Base-by-base conservation (phyloP, 2,888 invertebrate genomes). In the Aleiodes leptofemur region DNA sequence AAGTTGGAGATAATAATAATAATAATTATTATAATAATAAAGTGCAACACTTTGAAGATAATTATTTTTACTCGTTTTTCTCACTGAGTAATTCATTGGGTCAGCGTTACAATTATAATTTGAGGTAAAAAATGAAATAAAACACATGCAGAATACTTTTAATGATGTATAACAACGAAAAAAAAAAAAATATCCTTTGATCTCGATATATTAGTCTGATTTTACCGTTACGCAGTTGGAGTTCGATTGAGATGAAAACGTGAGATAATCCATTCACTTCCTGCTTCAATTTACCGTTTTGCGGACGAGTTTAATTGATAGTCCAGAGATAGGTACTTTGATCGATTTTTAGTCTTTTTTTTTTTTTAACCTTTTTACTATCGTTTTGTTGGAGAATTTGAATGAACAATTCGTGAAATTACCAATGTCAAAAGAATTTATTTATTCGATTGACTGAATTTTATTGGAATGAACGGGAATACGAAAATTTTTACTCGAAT, bases 231-330 rank as follows among this genome's bases (percentile, higher is more conserved):
- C 16, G 55, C 55, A 16, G 16, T n/a, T 55, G 55, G 14, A 16
- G 16, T n/a, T 55, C 14, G 16, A 16, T 55, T n/a, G 64, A 43
- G 64, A 64, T 48, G 9, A 64, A 64, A 43, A 64, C 43, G 16
- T 23, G 43, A 38, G 61, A 23, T 43, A 59, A 59, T 59, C 59
- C 48, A 64, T 14, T 61, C 34, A 61, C 64, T 64, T 64, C 61
- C 61, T 61, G 61, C 61, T 61, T 38, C 38, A 61, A 61, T 43
- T 64, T 64, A 64, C 64, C 64, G 48, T n/a, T 61, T 61, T 38
- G 13, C 61, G 61, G 38, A 38, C 14, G 61, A 38, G 14, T 38
- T 61, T 61, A 61, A 61, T 61, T 61, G 61, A 61, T 61, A 34
- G 61, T 61, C 4, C 38, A 38, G 16, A 29, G 31, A 61, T 61